phyloP scores from a whole-genome alignment of 2,113 vertebrate species.

The Benitochromis conjunctus region DNA sequence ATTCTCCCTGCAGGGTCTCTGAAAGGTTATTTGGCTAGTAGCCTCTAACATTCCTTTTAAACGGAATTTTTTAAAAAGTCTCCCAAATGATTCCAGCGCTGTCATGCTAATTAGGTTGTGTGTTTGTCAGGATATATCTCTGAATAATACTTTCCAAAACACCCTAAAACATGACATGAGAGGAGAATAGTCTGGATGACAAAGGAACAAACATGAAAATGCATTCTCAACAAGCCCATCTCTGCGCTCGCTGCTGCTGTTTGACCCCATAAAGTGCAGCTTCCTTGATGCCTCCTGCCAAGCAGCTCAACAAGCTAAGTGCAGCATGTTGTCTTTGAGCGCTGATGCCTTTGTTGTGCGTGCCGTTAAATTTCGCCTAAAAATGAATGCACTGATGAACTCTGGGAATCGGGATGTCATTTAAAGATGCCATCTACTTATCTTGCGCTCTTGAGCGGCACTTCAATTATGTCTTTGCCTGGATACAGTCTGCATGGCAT shows the following conservation, averaged over 20 bases:
- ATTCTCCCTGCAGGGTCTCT: constrained; percentile 48
- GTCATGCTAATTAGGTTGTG: constrained; percentile 32
- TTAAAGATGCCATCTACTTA: constrained; percentile 11
- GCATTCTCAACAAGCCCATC: neutral
- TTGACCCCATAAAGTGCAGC: constrained; percentile 21
- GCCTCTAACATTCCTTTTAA: constrained; percentile 24
- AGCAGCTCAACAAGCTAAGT: constrained; percentile 9
- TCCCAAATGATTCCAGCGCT: constrained; percentile 15
- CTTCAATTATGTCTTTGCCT: constrained; percentile 44
- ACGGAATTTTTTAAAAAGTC: neutral
- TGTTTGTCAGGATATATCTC: constrained; percentile 34
- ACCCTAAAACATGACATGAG: neutral
- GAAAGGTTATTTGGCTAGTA: constrained; percentile 52
- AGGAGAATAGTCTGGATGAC: neutral
- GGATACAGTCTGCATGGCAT: constrained; percentile 5
- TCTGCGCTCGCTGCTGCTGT: neutral
- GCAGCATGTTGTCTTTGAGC: constrained; percentile 20
- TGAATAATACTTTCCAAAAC: constrained; percentile 36
- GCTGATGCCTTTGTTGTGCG: neutral
- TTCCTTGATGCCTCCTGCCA: constrained; percentile 8
- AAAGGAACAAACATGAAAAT: neutral
- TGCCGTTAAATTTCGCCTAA: constrained; percentile 1
- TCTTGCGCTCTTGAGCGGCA: constrained; percentile 38
- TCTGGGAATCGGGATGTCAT: constrained; percentile 9
- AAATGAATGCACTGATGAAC: constrained; percentile 51